Evolutionary conservation across 2,888 invertebrate species (phyloP).

Genomic region (Cotesia congregata): DNA sequence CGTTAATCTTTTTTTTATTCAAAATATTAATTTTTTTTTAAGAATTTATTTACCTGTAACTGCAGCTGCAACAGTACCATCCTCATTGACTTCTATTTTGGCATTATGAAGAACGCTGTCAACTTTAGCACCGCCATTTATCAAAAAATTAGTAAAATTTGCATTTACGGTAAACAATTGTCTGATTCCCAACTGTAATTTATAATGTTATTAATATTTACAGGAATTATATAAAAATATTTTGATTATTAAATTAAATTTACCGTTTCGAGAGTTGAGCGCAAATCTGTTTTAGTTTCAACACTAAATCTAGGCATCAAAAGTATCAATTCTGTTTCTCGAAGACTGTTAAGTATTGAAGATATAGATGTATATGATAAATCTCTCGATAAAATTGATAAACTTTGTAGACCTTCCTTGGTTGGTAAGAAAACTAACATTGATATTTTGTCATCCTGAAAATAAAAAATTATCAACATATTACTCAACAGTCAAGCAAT

Average conservation of each 20-base stretch:
- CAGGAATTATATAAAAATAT: conserved; percentile 15
- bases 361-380: conserved; percentile 73
- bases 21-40: conserved; percentile 1
- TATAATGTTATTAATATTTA: no score
- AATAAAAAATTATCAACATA: conserved; percentile 43
- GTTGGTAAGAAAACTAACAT: conserved; percentile 77
- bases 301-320: conserved; percentile 76
- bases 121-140: conserved; percentile 69
- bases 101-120: conserved; percentile 77
- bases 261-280: conserved; percentile 71
- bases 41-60: conserved; percentile 69
- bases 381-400: conserved; percentile 73
- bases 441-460: conserved; percentile 75
- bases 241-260: conserved; percentile 55
- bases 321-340: conserved; percentile 72
- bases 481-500: background rate
- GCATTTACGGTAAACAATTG: conserved; percentile 74
- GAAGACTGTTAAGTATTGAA: conserved; percentile 70
- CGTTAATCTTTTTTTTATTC: background rate
- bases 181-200: conserved; percentile 73
- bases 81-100: conserved; percentile 77
- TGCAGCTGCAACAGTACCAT: conserved; percentile 78
- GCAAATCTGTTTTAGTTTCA: conserved; percentile 73
- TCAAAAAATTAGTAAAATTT: conserved; percentile 74
- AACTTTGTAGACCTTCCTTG: conserved; percentile 68